phyloP scores from a whole-genome alignment of 2,113 vertebrate genomes.

The Desmodus rotundus region DNA sequence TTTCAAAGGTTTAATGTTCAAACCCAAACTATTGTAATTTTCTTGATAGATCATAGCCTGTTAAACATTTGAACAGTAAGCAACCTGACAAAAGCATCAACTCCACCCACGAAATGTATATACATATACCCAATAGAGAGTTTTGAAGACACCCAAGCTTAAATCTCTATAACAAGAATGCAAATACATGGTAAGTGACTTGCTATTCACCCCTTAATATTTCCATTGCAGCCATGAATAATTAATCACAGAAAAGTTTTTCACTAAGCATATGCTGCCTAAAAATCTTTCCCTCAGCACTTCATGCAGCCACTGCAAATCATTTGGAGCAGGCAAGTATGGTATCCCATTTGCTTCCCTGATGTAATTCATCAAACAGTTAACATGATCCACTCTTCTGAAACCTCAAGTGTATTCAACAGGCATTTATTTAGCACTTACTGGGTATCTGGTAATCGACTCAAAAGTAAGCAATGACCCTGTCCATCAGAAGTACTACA shows the following conservation, averaged over 20 bases:
- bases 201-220: background rate
- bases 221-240: background rate
- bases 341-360: background rate
- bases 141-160: background rate
- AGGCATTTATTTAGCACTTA: background rate
- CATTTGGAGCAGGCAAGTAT: background rate
- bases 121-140: background rate
- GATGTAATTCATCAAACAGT: background rate
- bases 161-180: constrained; percentile 1
- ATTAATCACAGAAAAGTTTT: constrained; percentile 22
- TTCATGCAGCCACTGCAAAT: background rate
- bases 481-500: background rate
- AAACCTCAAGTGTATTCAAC: background rate
- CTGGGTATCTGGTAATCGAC: background rate
- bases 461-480: background rate
- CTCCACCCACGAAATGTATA: background rate
- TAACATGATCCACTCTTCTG: background rate
- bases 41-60: background rate
- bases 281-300: background rate
- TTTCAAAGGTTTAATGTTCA: background rate
- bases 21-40: background rate
- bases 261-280: background rate
- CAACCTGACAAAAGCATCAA: background rate
- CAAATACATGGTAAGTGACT: background rate
- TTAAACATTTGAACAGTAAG: background rate